Conservation (phyloP, 2,113 vertebrate species). For the Diadophis punctatus region DNA sequence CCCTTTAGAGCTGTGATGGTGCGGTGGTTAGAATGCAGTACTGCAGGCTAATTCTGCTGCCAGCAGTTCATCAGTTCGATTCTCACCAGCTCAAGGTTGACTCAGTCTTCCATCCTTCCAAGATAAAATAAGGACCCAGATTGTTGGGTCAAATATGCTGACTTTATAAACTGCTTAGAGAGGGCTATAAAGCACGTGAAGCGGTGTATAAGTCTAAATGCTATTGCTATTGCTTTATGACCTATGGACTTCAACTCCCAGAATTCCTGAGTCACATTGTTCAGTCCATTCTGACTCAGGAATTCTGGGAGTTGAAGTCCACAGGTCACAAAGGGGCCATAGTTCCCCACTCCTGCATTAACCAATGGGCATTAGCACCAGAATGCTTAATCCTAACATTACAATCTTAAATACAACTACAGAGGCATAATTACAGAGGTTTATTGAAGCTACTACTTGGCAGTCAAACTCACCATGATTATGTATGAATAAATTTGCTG, state of each 20-base stretch:
- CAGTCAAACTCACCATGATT: not conserved
- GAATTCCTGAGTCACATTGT: not conserved
- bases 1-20: not conserved
- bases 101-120: not conserved
- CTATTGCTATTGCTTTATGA: not conserved
- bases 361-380: not conserved
- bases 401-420: not conserved
- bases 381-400: not conserved
- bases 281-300: not conserved
- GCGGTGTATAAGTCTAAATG: not conserved
- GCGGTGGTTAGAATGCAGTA: not conserved
- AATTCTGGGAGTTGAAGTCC: not conserved
- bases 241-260: not conserved
- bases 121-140: not conserved
- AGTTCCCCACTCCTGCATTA: not conserved
- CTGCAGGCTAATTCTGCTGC: not conserved
- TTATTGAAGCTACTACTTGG: not conserved
- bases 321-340: not conserved
- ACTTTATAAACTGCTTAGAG: not conserved
- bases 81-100: not conserved
- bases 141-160: not conserved
- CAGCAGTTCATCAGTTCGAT: not conserved
- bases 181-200: not conserved
- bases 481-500: not conserved
- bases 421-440: not conserved